These are phyloP conservation scores for Macaca nemestrina DNA, from an alignment of 2,113 vertebrate species.

Conservation along the genomic window DNA sequence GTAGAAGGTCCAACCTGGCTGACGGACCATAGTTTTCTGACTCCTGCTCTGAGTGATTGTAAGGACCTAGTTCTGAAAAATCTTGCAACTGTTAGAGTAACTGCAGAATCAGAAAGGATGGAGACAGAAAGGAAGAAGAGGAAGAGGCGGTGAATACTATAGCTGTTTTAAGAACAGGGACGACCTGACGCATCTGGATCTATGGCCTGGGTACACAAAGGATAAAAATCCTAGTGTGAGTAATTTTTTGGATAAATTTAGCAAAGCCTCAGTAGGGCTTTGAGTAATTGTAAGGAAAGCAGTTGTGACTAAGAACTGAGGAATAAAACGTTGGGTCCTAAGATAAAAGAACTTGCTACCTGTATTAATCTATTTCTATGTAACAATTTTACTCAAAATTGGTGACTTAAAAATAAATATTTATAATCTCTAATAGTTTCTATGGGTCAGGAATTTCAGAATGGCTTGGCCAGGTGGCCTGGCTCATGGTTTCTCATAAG, in stretches of 20 bases:
- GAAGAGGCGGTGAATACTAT: neutral
- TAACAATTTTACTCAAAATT: neutral
- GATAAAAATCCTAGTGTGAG: neutral
- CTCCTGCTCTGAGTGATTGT: neutral
- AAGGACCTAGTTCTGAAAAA: neutral
- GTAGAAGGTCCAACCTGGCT: neutral
- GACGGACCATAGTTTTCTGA: neutral
- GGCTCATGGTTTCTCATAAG: neutral
- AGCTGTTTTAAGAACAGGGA: neutral
- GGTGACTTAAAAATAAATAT: neutral
- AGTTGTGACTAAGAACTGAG: neutral
- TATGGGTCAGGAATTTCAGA: neutral
- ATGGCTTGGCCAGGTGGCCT: neutral
- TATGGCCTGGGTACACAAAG: accelerated
- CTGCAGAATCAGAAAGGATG: neutral
- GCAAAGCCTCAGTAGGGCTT: neutral
- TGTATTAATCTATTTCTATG: neutral
- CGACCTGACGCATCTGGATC: neutral
- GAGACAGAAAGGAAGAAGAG: neutral
- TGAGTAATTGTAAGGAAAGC: neutral
- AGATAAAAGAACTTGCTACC: neutral
- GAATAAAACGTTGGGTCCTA: neutral
- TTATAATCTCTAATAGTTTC: neutral
- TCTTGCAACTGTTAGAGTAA: neutral
- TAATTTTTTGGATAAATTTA: neutral